Base-by-base conservation (phyloP, 1,140 invertebrate species). In the Drosophila sulfurigaster region DNA sequence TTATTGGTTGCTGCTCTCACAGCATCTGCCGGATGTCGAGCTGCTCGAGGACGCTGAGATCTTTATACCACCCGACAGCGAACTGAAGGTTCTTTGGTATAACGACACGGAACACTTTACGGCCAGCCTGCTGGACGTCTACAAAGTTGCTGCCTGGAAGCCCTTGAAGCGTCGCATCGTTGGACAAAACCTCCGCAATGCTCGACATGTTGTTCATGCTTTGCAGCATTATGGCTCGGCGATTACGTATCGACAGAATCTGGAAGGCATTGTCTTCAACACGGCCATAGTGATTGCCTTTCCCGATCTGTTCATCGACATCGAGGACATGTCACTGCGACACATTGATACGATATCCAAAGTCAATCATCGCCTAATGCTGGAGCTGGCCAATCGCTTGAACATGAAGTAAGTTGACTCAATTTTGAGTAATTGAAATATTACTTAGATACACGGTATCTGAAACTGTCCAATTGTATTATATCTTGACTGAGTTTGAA, bases 321-420 rank as follows among this genome's bases (percentile, higher is more conserved):
- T 92, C 11, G 79, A 92, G 11, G 94, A 94, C 75, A 72, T 94
- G 32, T 91, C 83, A 3, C 64, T 93, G 58, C 79, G 93, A 0
- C 93, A 94, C 52, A 93, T 94, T 20, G 94, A 94, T 43, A 93
- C 93, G 1, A 94, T 93, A 62, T 93, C 94, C 0, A 94, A 94
- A 63, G 80, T 94, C 0, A 94, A 93, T 56, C 94, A 94, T 79
- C 93, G 93, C 3, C 68, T 94, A 1, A 89, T 93, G 20, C 77
- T 93, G 64, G 86, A 93, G 20, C 75, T 92, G 46, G 93, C 93
- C 3, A 92, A 94, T 58, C 92, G 93, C 35, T 64, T 94, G 6
- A 91, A 94, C 69, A 93, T 94, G 63, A 92, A 92, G 94, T 94
- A 67, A 8, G 49, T 10, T 66, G 5, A 15, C 4, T 3, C 3